Percentiles rank a stretch among this genome's conserved stretches.
Evolutionary conservation across 2,113 vertebrate species (phyloP).

Genomic region (Perca flavescens): DNA sequence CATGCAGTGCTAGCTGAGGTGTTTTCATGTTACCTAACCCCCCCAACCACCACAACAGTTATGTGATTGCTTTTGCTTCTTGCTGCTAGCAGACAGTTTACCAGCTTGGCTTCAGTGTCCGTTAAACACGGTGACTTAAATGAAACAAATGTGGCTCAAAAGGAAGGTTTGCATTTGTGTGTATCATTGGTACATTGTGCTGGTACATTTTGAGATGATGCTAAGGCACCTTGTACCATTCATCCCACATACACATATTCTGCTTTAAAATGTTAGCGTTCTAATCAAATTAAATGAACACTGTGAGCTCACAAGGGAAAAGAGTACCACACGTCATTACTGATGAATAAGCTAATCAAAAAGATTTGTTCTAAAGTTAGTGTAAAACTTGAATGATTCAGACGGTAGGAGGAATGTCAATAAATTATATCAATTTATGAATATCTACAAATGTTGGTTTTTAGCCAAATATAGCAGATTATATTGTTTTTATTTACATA

Average conservation of each 20-base stretch:
- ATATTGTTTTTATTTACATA: background rate
- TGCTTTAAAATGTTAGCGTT: background rate
- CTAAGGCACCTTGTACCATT: background rate
- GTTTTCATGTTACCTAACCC: constrained; percentile 38
- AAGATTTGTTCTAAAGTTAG: constrained; percentile 16
- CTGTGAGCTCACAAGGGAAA: background rate
- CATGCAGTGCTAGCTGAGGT: constrained; percentile 15
- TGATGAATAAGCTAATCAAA: constrained; percentile 10
- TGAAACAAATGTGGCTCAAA: constrained; percentile 1
- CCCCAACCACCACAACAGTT: constrained; percentile 1
- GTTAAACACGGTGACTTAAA: constrained; percentile 4
- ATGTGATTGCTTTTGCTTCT: constrained; percentile 39
- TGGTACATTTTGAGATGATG: constrained; percentile 8
- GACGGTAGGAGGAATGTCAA: background rate
- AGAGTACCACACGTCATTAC: background rate
- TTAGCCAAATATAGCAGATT: background rate
- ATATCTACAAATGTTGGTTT: background rate
- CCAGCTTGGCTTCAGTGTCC: constrained; percentile 34
- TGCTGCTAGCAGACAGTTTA: constrained; percentile 40
- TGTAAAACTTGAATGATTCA: background rate
- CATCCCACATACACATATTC: constrained; percentile 1
- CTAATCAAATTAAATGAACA: background rate
- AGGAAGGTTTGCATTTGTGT: constrained; percentile 15
- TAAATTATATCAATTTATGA: background rate
- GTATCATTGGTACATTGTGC: constrained; percentile 3